Evolutionary conservation across 2,888 invertebrate genomes (phyloP).

Genomic region (Bellardia bayeri): DNA sequence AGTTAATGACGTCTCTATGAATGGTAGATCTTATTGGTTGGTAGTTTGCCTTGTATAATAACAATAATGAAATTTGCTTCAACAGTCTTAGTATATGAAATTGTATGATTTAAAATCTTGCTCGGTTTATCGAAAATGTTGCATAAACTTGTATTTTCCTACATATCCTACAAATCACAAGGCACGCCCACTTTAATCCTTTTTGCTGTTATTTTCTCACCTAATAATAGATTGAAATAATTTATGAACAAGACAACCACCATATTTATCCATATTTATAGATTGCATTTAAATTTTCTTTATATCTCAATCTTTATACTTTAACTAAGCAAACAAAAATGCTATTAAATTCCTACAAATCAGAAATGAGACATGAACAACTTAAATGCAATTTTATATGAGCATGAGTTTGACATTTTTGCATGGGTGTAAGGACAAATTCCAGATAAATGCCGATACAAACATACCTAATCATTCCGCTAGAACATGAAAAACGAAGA

Average conservation of each 20-base stretch:
- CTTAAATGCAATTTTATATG: constrained; percentile 23
- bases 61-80: too few species aligned
- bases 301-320: background rate
- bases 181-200: too few species aligned
- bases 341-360: background rate
- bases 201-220: too few species aligned
- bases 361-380: background rate
- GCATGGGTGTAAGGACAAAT: constrained; percentile 2
- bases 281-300: background rate
- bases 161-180: too few species aligned
- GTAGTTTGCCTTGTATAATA: too few species aligned
- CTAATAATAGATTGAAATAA: too few species aligned
- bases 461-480: background rate
- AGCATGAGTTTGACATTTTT: background rate
- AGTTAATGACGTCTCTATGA: too few species aligned
- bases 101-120: too few species aligned
- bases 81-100: too few species aligned
- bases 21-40: too few species aligned
- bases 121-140: background rate
- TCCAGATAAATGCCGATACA: background rate
- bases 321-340: background rate
- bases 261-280: background rate
- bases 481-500: background rate
- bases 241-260: too few species aligned
- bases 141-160: background rate